Conservation (phyloP, 2,888 invertebrate species). For the Calliphora vomitoria region DNA sequence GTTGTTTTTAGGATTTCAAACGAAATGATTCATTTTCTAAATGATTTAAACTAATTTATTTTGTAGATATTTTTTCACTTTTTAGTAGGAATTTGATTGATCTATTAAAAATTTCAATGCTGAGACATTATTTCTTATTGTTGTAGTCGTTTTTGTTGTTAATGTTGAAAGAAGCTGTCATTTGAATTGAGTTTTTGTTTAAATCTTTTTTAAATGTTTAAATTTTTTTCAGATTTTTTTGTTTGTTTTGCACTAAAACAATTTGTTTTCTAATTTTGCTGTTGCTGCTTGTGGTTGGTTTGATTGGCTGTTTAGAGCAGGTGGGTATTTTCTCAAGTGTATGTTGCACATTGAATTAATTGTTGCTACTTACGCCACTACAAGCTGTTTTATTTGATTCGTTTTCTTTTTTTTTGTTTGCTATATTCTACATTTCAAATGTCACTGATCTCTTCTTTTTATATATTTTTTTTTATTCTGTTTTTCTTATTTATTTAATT, state of each 20-base stretch:
- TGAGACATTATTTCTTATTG: slow-evolving; percentile 43
- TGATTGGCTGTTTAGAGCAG: slow-evolving; percentile 42
- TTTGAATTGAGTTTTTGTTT: slow-evolving; percentile 29
- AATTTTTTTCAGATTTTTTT: background rate
- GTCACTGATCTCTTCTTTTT: slow-evolving; percentile 67
- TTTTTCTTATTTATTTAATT: slow-evolving; percentile 2
- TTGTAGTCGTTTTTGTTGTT: background rate
- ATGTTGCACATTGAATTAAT: slow-evolving; percentile 9
- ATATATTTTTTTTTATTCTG: background rate
- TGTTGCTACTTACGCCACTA: slow-evolving; percentile 2
- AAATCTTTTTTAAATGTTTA: slow-evolving; percentile 1
- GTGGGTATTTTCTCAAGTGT: slow-evolving; percentile 56
- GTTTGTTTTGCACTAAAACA: background rate
- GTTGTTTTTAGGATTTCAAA: background rate
- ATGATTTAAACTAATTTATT: slow-evolving; percentile 33
- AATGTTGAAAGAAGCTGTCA: slow-evolving; percentile 20
- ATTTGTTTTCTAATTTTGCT: slow-evolving; percentile 24
- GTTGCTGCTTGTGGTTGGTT: background rate
- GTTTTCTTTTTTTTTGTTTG: slow-evolving; percentile 30
- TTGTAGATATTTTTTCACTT: slow-evolving; percentile 6
- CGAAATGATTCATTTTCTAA: slow-evolving; percentile 41
- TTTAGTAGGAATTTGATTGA: slow-evolving; percentile 51
- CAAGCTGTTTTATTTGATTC: slow-evolving; percentile 13
- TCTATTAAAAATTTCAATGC: slow-evolving; percentile 49
- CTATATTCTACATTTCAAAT: slow-evolving; percentile 45